These are phyloP conservation scores for Microcebus lehilahytsara DNA, from an alignment of 2,113 vertebrate genomes.

Conservation along the genomic window DNA sequence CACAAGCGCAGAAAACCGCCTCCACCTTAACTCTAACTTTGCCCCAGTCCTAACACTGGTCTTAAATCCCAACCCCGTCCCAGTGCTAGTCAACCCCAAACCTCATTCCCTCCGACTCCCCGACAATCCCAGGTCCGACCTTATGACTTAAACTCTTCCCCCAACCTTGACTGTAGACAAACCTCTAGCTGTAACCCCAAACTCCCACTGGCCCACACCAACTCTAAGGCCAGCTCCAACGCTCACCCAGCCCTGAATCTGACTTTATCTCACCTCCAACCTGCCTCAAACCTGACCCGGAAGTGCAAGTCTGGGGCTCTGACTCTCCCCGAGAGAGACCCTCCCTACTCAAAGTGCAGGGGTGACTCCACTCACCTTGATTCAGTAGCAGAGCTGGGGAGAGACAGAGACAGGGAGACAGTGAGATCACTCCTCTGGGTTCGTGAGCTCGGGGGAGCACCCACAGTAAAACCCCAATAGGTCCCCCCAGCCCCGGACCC, in stretches of 20 bases:
- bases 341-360: background rate
- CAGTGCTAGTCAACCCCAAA: background rate
- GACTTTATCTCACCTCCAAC: background rate
- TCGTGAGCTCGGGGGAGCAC: background rate
- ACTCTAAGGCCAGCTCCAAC: background rate
- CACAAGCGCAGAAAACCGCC: background rate
- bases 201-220: background rate
- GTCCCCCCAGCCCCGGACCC: background rate
- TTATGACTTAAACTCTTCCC: too few relatives aligned
- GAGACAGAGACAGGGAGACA: constrained; percentile 71
- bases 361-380: constrained; percentile 88
- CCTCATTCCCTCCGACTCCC: background rate
- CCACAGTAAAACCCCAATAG: background rate
- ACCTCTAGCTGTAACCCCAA: background rate
- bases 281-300: background rate
- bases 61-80: background rate
- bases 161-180: background rate
- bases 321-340: background rate
- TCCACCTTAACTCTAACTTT: background rate
- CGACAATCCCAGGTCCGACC: background rate
- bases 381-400: constrained; percentile 85
- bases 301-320: background rate
- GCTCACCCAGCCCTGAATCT: background rate
- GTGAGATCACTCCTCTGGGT: constrained; percentile 16
- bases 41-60: background rate